Evolutionary conservation across 2,113 vertebrate species (phyloP).

Genomic region (Carettochelys insculpta): DNA sequence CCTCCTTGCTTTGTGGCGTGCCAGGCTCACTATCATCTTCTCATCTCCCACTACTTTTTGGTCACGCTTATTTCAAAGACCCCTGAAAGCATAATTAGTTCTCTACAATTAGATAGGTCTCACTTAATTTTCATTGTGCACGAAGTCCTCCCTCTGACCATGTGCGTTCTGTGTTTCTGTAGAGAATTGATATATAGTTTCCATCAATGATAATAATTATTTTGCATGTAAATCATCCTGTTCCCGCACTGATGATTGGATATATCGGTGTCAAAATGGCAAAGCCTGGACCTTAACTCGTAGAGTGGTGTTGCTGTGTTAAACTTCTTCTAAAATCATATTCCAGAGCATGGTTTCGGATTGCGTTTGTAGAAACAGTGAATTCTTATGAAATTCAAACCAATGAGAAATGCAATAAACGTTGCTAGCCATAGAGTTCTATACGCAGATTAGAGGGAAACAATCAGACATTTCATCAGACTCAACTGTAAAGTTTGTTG

Average conservation of each 20-base stretch:
- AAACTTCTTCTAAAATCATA: neutral
- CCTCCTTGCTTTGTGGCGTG: neutral
- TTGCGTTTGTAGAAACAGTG: slow-evolving; percentile 16
- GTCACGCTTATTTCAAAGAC: neutral
- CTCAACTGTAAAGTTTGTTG: slow-evolving; percentile 9
- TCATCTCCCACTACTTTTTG: neutral
- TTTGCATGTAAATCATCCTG: fast-evolving
- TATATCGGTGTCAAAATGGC: neutral
- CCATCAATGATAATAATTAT: fast-evolving
- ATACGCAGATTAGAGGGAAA: slow-evolving; percentile 36
- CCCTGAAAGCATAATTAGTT: neutral
- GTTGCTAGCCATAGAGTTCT: slow-evolving; percentile 27
- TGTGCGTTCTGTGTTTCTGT: neutral
- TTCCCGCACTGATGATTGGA: neutral
- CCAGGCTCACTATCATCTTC: neutral
- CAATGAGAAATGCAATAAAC: neutral
- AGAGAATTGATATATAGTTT: fast-evolving
- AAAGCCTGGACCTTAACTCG: fast-evolving
- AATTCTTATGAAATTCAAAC: slow-evolving; percentile 28
- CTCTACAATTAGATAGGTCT: neutral
- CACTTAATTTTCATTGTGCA: neutral
- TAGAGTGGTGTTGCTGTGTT: neutral
- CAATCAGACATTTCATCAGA: slow-evolving; percentile 40
- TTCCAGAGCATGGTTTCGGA: neutral
- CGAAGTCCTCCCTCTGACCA: neutral